phyloP scores from a whole-genome alignment of 2,888 invertebrate genomes.

The Sphaerophoria rueppellii region DNA sequence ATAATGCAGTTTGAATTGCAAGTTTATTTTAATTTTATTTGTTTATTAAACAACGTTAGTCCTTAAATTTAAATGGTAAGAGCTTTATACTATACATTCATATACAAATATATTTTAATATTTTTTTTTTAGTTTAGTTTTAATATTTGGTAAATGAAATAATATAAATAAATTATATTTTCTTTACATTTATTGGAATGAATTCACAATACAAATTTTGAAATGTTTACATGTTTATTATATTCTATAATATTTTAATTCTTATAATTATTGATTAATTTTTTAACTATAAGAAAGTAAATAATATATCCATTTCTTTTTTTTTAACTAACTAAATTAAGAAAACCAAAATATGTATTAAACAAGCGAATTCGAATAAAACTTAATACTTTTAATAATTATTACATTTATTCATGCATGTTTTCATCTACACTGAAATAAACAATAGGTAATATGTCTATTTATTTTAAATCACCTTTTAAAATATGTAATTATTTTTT shows the following conservation, averaged over 20 bases:
- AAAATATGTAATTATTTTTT: too few relatives aligned
- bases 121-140: constrained; percentile 1
- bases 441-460: constrained; percentile 20
- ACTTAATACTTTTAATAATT: constrained; percentile 20
- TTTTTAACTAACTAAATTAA: constrained; percentile 27
- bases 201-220: constrained; percentile 66
- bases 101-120: constrained; percentile 1
- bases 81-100: constrained; percentile 15
- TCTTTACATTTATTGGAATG: constrained; percentile 62
- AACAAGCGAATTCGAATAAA: constrained; percentile 29
- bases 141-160: constrained; percentile 36
- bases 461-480: constrained; percentile 5
- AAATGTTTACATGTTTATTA: constrained; percentile 32
- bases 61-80: constrained; percentile 38
- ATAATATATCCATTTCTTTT: constrained; percentile 39
- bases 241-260: constrained; percentile 2
- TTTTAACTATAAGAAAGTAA: constrained; percentile 51
- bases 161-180: constrained; percentile 37
- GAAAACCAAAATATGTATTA: constrained; percentile 51
- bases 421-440: constrained; percentile 27
- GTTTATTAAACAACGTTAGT: constrained; percentile 24
- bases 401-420: constrained; percentile 18
- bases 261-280: background rate
- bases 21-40: constrained; percentile 24
- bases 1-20: constrained; percentile 47